Evolutionary conservation across 2,113 vertebrate species (phyloP).

Genomic region (Heterocephalus glaber): DNA sequence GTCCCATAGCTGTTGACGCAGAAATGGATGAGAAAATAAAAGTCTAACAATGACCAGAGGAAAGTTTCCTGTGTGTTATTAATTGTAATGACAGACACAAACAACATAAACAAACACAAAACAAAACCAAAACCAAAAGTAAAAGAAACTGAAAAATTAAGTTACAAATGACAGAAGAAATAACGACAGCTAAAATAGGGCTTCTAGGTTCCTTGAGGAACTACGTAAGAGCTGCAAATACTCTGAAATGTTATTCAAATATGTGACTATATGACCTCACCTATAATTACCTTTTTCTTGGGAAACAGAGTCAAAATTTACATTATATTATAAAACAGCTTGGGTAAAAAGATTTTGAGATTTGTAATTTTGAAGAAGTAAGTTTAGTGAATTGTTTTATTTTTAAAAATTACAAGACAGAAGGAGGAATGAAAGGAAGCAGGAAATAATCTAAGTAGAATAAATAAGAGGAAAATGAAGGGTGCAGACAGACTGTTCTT

Average conservation of each 20-base stretch:
- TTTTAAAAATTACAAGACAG: not conserved
- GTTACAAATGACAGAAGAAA: conserved; percentile 16
- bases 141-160: not conserved
- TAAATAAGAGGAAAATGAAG: not conserved
- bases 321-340: not conserved
- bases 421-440: not conserved
- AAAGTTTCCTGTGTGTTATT: not conserved
- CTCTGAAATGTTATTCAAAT: not conserved
- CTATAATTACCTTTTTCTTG: not conserved
- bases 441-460: not conserved
- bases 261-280: not conserved
- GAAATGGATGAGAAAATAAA: not conserved
- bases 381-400: conserved; percentile 5
- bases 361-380: not conserved
- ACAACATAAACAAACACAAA: not conserved
- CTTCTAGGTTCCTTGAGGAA: not conserved
- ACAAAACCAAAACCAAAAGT: not conserved
- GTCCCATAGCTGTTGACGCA: not conserved
- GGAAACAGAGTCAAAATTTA: not conserved
- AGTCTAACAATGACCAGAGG: not conserved
- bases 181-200: not conserved
- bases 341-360: not conserved
- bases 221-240: not conserved
- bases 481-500: not conserved
- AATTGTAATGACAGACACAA: not conserved